Evolutionary conservation across 1,140 invertebrate genomes (phyloP), one percentile per base, ranked within the genome.

Genomic region (Calosoma granatense): DNA sequence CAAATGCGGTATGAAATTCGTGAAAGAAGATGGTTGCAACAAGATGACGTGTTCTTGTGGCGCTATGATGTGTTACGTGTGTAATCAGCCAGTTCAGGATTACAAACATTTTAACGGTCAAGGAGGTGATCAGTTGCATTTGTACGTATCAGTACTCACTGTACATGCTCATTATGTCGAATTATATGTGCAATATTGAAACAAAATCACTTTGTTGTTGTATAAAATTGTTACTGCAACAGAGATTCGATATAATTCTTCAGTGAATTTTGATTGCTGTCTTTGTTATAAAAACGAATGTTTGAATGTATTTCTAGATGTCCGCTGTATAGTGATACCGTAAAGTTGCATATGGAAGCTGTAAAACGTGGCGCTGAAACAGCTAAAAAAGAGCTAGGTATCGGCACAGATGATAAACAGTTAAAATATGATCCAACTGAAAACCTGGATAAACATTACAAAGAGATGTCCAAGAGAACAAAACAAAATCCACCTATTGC

Each of bases 1-100:
- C 22, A 74, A 71, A 0, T 86, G 84, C 65, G 71, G 75, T 15
- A 74, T 73, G 21, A 70, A 75, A 19, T 85, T 84, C 62, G 75
- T 80, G 56, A 86, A 86, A 67, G 74, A 78, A 54, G 74, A 76
- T 56, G 85, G 85, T 1, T 87, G 85, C 63, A 87, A 88, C 61
- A 85, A 82, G 65, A 87, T 87, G 76, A 79, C 73, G 1, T 87
- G 85, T 69, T 36, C 67, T 0, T 88, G 85, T 73, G 83, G 83
- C 1, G 81, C 81, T 1, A 70, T 65, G 4, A 85, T 83, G 79
- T 88, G 85, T 65, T 87, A 87, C 63, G 64, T 86, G 2, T 87
- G 85, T 63, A 71, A 79, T 26, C 60, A 76, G 63, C 75, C 76
- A 2, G 71, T 84, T 12, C 75, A 67, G 1, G 74, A 76, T 65